Base-by-base conservation (phyloP, 1,140 invertebrate species). In the Ptiloglossa arizonensis region DNA sequence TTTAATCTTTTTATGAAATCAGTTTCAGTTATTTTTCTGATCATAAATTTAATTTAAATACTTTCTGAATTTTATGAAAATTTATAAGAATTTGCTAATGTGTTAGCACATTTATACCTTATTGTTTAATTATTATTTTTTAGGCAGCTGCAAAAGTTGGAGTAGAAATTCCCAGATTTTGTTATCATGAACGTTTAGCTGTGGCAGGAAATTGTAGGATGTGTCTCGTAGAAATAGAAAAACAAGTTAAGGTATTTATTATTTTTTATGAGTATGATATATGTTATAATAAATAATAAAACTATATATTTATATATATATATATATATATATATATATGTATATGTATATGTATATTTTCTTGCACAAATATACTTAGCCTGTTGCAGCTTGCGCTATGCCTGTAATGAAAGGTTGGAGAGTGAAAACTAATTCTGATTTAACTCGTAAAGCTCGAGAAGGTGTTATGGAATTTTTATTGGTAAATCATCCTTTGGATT, bases 221-320 rank as follows among this genome's bases (percentile, higher is more conserved):
- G 99, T 99, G 99, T 94, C 93, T 99, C 6, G 99, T 99, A 1
- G 99, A 99, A 94, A 98, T 99, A 48, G 99, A 99, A 93, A 99
- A 99, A 91, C 96, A 96, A 57, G 92, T 96, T 3, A 97, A 97
- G 93, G 96, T 96, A 77, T 64, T 29, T 19, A 19, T 29, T 48
- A 27, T 35, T 19, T 29, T 67, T 35, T 11, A 32, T 44, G 15
- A 6, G 46, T 17, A 35, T 4, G 17, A 27, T 6, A 46, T 0
- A 5, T 19, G 24, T 9, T 5, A 19, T 0, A 3, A 50, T 59
- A 46, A 57, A 46, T 22, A 68, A 54, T 74, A n/a, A 13, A 22
- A 76, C 38, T 32, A 6, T 22, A 44, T 17, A 29, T 29, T 19
- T 72, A 22, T 64, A 70, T 66, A 24, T 29, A 41, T 41, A 2